phyloP scores from a whole-genome alignment of 1,140 invertebrate genomes.

The Drosophila paulistorum region DNA sequence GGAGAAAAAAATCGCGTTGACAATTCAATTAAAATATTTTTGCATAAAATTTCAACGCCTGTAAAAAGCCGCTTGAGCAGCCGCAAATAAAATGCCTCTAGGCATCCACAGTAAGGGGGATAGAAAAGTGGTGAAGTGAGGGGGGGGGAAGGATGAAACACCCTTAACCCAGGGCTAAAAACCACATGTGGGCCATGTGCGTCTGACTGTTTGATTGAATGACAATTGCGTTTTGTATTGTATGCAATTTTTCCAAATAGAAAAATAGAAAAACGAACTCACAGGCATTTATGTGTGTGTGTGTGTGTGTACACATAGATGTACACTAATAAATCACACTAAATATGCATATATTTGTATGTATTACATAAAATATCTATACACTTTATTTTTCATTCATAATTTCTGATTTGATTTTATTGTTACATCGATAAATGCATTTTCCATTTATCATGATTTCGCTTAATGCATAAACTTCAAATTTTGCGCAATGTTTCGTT shows the following conservation, averaged over 20 bases:
- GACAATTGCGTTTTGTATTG: constrained; percentile 46
- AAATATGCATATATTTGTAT: too few relatives aligned
- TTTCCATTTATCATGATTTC: too few relatives aligned
- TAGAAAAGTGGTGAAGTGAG: too few relatives aligned
- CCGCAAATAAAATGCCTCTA: constrained; percentile 59
- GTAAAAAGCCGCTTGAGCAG: constrained; percentile 70
- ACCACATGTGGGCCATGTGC: constrained; percentile 40
- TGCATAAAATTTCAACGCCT: constrained; percentile 68
- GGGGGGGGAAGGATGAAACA: neutral
- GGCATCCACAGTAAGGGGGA: neutral
- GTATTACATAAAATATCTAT: too few relatives aligned
- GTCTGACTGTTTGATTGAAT: constrained; percentile 58
- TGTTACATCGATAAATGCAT: too few relatives aligned
- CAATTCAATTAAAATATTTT: constrained; percentile 81
- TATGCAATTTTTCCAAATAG: neutral
- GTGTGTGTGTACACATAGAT: neutral
- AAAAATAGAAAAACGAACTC: neutral
- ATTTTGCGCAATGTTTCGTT: too few relatives aligned
- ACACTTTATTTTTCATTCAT: too few relatives aligned
- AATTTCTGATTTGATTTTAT: too few relatives aligned
- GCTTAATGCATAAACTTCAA: too few relatives aligned
- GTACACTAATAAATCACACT: neutral
- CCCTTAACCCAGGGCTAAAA: constrained; percentile 23
- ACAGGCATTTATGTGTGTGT: neutral
- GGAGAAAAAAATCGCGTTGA: constrained; percentile 68